A percentile compares a stretch with the other conserved stretches of the same genome.
These are phyloP conservation scores for Archips crataeganus DNA, from an alignment of 2,888 invertebrate species.

Conservation along the genomic window DNA sequence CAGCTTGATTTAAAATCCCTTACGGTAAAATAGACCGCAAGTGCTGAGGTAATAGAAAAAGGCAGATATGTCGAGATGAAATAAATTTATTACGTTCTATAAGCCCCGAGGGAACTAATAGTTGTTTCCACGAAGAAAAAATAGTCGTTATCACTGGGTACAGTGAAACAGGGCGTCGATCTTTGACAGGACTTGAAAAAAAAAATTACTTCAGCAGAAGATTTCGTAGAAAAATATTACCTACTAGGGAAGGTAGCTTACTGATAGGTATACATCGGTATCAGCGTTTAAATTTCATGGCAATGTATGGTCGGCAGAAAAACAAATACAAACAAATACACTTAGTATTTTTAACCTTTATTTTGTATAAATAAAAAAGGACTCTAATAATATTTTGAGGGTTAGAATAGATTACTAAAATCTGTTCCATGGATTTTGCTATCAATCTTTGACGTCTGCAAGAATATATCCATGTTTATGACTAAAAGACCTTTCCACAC, in stretches of 20 bases:
- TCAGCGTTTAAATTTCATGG: too few relatives aligned
- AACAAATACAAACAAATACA: too few relatives aligned
- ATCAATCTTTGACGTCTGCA: too few relatives aligned
- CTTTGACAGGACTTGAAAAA: background rate
- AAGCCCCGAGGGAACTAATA: conserved; percentile 69
- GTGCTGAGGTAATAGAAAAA: conserved; percentile 66
- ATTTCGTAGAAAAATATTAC: background rate
- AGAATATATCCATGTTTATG: too few relatives aligned
- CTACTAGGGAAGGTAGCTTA: background rate
- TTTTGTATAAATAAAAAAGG: too few relatives aligned
- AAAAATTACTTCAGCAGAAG: background rate
- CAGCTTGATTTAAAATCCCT: conserved; percentile 32
- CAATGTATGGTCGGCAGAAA: too few relatives aligned
- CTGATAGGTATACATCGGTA: too few relatives aligned
- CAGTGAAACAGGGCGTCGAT: conserved; percentile 15
- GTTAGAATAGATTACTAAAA: too few relatives aligned
- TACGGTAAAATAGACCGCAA: conserved; percentile 43
- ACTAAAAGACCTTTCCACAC: too few relatives aligned
- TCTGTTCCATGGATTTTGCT: too few relatives aligned
- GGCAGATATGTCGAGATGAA: conserved; percentile 68
- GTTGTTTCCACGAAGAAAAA: conserved; percentile 70
- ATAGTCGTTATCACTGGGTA: conserved; percentile 41
- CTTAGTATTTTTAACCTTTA: too few relatives aligned
- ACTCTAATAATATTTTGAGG: too few relatives aligned
- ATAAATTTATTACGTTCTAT: conserved; percentile 69